Evolutionary conservation across 2,797 vertebrate species (phyloP).

Genomic region (Cryptoprocta ferox): DNA sequence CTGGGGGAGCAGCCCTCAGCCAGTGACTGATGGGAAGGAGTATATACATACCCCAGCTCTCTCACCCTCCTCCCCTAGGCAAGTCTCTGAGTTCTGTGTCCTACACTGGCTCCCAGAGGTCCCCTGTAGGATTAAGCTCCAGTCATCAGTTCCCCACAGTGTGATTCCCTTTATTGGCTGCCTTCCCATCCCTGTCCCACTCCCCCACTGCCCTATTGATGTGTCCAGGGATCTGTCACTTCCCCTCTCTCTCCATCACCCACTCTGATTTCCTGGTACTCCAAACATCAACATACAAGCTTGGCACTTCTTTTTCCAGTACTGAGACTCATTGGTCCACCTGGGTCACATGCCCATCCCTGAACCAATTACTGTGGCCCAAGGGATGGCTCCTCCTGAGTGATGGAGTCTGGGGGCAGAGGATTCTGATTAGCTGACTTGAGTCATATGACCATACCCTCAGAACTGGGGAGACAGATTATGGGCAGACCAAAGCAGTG

Average conservation of each 20-base stretch:
- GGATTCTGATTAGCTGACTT: background rate
- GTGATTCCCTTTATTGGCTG: background rate
- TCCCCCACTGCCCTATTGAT: background rate
- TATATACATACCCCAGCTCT: background rate
- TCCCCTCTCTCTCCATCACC: background rate
- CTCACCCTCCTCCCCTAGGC: background rate
- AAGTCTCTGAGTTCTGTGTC: background rate
- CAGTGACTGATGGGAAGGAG: background rate
- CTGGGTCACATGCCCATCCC: background rate
- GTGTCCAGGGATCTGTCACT: background rate
- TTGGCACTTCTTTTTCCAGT: constrained; percentile 32
- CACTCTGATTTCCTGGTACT: background rate
- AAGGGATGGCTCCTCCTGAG: background rate
- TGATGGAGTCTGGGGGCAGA: background rate
- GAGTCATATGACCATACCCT: background rate
- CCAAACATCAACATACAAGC: background rate
- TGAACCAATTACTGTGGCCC: background rate
- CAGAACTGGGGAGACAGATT: background rate
- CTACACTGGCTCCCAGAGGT: background rate
- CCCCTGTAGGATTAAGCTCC: background rate
- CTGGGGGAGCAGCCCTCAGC: background rate
- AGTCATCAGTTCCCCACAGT: background rate
- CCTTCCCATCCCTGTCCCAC: background rate
- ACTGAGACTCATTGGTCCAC: background rate
- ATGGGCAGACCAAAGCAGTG: background rate